A percentile compares a stretch with the other conserved stretches of the same genome.
Evolutionary conservation across 2,113 vertebrate genomes (phyloP).

Genomic region (Lethenteron camtschaticum): DNA sequence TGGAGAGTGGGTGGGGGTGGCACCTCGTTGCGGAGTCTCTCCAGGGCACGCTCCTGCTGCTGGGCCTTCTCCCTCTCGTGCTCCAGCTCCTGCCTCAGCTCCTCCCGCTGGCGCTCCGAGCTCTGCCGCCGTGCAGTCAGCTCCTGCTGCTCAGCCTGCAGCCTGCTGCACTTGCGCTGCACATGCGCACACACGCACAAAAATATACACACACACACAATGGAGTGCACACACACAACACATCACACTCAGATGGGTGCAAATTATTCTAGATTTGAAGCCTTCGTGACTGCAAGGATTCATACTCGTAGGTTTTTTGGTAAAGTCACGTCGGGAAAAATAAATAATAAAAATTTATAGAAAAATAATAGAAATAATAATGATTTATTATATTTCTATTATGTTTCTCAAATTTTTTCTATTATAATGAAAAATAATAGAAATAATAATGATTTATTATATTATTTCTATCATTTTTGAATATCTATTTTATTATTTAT

Average conservation of each 20-base stretch:
- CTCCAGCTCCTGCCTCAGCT: constrained; percentile 1
- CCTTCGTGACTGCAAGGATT: too few relatives aligned
- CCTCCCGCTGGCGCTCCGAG: not conserved
- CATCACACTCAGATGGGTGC: too few relatives aligned
- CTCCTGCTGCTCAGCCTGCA: too few relatives aligned
- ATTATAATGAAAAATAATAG: not conserved
- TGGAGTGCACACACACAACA: too few relatives aligned
- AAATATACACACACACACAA: too few relatives aligned
- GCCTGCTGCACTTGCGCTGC: too few relatives aligned
- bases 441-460: not conserved
- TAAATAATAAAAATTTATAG: not conserved
- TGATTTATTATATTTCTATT: not conserved
- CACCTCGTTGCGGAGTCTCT: not conserved
- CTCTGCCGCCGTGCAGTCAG: too few relatives aligned
- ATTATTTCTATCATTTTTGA: too few relatives aligned
- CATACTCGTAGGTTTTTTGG: too few relatives aligned
- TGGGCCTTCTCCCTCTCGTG: not conserved
- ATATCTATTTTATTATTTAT: too few relatives aligned
- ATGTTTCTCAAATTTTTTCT: too few relatives aligned
- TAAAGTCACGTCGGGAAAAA: not conserved
- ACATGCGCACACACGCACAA: not conserved
- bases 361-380: constrained; percentile 5
- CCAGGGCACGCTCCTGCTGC: not conserved
- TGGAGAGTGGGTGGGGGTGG: not conserved
- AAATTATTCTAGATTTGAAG: too few relatives aligned